phyloP scores from a whole-genome alignment of 2,797 vertebrate species.

The Remorina albescens region DNA sequence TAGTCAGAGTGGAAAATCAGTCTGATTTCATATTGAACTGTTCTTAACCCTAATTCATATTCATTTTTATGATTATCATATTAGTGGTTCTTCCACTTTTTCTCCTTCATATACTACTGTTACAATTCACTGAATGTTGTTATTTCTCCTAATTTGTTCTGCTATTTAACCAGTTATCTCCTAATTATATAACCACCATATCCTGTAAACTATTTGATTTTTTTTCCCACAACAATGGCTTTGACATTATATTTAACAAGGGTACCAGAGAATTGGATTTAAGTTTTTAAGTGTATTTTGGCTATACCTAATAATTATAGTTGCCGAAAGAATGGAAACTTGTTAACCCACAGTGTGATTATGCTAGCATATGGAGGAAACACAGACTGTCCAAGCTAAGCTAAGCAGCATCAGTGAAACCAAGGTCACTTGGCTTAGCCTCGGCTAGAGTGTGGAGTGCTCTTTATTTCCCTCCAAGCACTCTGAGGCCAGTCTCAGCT shows the following conservation, averaged over 20 bases:
- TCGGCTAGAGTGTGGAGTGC: conserved; percentile 17
- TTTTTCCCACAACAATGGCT: conserved; percentile 1
- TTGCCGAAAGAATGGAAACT: conserved; percentile 20
- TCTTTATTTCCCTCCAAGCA: conserved; percentile 32
- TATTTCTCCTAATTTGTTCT: conserved; percentile 10
- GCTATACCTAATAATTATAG: conserved; percentile 3
- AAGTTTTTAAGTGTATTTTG: conserved; percentile 5
- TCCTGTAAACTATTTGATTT: neutral
- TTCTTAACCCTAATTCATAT: neutral
- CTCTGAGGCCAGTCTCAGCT: conserved; percentile 33
- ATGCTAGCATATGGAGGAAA: conserved; percentile 34
- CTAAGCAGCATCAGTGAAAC: conserved; percentile 49
- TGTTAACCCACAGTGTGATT: conserved; percentile 41
- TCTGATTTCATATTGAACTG: neutral
- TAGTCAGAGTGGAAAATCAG: neutral
- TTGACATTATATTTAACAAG: conserved; percentile 3
- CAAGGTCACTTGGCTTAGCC: conserved; percentile 28
- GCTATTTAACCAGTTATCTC: conserved; percentile 17
- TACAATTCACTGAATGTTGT: neutral
- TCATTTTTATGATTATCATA: conserved; percentile 2
- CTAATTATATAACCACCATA: conserved; percentile 21
- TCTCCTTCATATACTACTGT: neutral
- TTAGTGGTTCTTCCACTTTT: neutral
- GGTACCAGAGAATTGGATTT: neutral
- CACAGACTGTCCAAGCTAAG: conserved; percentile 22